phyloP scores from a whole-genome alignment of 2,113 vertebrate species.

The Oryzias melastigma region DNA sequence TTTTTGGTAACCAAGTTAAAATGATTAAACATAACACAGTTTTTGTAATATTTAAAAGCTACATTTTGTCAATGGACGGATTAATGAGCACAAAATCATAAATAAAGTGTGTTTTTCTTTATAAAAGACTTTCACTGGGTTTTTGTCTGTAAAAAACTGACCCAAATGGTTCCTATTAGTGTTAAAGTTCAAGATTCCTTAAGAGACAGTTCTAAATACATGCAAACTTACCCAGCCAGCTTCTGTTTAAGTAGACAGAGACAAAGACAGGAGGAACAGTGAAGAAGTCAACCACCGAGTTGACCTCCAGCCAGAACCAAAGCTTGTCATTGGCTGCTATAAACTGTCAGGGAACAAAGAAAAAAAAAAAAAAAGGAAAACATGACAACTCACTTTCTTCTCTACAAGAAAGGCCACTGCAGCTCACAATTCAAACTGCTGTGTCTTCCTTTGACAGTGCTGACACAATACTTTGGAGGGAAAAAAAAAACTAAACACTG shows the following conservation, averaged over 20 bases:
- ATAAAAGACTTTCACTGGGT: no score
- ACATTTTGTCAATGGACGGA: no score
- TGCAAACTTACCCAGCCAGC: conserved; percentile 94
- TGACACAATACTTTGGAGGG: conserved; percentile 34
- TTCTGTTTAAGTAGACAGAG: conserved; percentile 98
- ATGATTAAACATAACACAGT: no score
- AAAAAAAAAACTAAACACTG: conserved; percentile 4
- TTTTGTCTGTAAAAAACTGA: no score
- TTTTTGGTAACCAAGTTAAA: no score
- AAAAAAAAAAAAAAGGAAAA: neutral
- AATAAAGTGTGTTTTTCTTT: no score
- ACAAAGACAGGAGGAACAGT: conserved; percentile 98
- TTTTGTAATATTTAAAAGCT: no score
- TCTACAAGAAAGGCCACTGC: conserved; percentile 13
- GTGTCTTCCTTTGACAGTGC: conserved; percentile 14
- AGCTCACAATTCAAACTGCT: conserved; percentile 11
- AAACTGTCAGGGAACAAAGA: conserved; percentile 79
- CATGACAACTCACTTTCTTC: conserved; percentile 15
- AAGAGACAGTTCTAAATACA: neutral
- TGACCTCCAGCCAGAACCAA: conserved; percentile 99
- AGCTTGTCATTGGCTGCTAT: conserved; percentile 99
- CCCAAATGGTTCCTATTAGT: no score
- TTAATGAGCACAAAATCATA: no score
- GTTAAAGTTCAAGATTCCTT: no score
- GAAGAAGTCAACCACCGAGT: conserved; percentile 99